Base-by-base conservation (phyloP, 2,888 invertebrate genomes). In the Drepana falcataria region DNA sequence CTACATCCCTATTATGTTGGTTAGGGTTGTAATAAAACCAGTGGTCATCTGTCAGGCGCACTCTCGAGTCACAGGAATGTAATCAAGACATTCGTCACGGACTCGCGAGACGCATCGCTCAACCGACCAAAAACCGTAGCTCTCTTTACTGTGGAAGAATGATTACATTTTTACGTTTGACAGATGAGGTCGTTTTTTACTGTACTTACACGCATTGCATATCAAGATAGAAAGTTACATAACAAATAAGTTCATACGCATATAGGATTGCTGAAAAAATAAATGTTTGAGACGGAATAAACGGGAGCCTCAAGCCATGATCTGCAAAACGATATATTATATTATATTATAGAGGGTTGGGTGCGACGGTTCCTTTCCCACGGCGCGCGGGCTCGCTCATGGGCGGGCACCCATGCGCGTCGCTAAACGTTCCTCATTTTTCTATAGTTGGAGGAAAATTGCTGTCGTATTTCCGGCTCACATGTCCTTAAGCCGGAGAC, bases 391-490 rank as follows among this genome's bases (percentile, higher is more conserved):
- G 65, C 59, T 70, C 64, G 69, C 77, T 74, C 77, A 72, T 72
- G 81, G 74, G 70, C 72, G 81, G 73, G 75, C 70, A 73, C 68
- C 83, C 85, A 79, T 75, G 81, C 85, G 81, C 75, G 72, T 78
- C 82, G 76, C 81, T 88, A 86, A 89, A 82, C 81, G 85, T 71
- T 79, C 76, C 83, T 82, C 87, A 88, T 88, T 88, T 88, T 86
- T 89, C 86, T 84, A 83, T 87, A 87, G 86, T 86, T 84, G 83
- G 77, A 84, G 84, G 85, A 86, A 87, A 88, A 88, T 87, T 86
- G 87, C 85, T 79, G 81, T 85, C 87, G 86, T 86, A 87, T 88
- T 87, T 88, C 84, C 85, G 81, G 79, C 87, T 87, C 87, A 85
- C 85, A 85, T 87, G 83, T 84, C 86, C 87, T 85, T 87, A 87